These are phyloP conservation scores for Spheniscus humboldti DNA, from an alignment of 2,797 vertebrate species.

Conservation along the genomic window DNA sequence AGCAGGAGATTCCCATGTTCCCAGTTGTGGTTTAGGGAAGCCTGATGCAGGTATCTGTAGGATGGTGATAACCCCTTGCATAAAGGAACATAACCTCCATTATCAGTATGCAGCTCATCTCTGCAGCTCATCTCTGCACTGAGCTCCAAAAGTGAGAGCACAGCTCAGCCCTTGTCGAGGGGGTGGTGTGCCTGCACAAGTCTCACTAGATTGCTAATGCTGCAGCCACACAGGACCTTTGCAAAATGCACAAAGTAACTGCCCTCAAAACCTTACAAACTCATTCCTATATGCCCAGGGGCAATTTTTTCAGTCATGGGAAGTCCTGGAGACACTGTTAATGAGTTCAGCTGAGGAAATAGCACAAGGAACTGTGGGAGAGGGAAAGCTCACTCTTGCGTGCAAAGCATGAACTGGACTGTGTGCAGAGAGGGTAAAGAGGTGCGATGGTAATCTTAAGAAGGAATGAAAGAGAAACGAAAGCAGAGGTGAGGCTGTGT, in stretches of 20 bases:
- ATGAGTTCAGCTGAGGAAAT: constrained; percentile 41
- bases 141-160: not conserved
- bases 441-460: not conserved
- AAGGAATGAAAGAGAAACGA: not conserved
- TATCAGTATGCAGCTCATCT: not conserved
- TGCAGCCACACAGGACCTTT: not conserved
- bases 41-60: not conserved
- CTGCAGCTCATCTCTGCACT: not conserved
- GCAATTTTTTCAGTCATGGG: not conserved
- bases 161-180: not conserved
- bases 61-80: not conserved
- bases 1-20: not conserved
- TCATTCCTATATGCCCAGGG: not conserved
- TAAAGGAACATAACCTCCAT: accelerated
- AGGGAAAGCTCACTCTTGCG: not conserved
- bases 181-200: accelerated
- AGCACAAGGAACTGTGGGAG: not conserved
- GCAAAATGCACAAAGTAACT: constrained; percentile 8
- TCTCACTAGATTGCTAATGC: not conserved
- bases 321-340: not conserved
- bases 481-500: not conserved
- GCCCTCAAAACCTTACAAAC: constrained; percentile 36
- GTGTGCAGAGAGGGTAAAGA: not conserved
- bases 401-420: not conserved
- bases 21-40: not conserved